Evolutionary conservation across 92 coral and sea anemone species (phyloP).

Genomic region (Paragorgia papillata): DNA sequence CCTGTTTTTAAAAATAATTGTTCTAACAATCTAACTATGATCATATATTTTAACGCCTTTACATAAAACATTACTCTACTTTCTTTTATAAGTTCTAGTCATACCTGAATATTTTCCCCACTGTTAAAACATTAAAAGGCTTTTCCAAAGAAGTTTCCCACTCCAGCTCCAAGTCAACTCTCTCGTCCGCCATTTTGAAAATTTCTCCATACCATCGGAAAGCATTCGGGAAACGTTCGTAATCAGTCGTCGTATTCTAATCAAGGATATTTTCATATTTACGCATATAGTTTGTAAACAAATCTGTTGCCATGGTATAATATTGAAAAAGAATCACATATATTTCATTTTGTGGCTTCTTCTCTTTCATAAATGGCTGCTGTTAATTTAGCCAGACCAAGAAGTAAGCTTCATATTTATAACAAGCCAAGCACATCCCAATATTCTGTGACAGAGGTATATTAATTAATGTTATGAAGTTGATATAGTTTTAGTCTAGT

Average conservation of each 20-base stretch:
- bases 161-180: conserved; percentile 6
- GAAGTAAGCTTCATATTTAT: neutral
- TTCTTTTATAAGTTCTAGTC: neutral
- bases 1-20: too few species aligned
- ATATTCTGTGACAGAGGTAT: neutral
- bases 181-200: conserved; percentile 64
- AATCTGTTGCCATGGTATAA: neutral
- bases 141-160: conserved; percentile 36
- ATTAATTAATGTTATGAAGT: neutral
- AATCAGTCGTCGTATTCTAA: neutral
- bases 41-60: too few species aligned
- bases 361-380: neutral
- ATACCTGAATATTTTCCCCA: conserved; percentile 37
- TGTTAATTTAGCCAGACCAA: neutral
- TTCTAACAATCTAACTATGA: too few species aligned
- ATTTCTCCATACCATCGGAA: neutral
- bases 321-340: neutral
- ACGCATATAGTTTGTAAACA: conserved; percentile 12
- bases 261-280: conserved; percentile 1
- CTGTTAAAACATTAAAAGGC: conserved; percentile 32
- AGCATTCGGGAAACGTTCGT: conserved; percentile 10
- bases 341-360: neutral
- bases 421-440: neutral
- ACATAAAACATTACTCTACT: too few species aligned
- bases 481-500: too few species aligned